phyloP scores from a whole-genome alignment of 2,797 vertebrate genomes.

The Channallabes apus region DNA sequence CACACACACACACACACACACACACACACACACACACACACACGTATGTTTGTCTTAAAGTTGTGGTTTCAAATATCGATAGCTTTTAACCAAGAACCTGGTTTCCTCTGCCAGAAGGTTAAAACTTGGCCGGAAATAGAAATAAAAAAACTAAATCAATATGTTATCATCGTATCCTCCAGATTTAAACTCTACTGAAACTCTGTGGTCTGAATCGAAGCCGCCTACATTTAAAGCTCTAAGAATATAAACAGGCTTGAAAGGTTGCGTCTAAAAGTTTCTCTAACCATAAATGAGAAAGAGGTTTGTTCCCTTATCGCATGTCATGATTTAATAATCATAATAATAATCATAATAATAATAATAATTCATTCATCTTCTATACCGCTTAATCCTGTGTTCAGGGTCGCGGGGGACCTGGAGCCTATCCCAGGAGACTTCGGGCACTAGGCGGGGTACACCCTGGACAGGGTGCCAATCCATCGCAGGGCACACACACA shows the following conservation, averaged over 20 bases:
- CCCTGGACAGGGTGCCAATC: too few relatives aligned
- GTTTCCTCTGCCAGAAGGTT: neutral
- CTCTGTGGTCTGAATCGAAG: neutral
- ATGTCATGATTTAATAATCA: neutral
- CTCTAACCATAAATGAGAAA: neutral
- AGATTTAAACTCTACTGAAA: neutral
- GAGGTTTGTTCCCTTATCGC: neutral
- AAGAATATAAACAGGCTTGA: neutral
- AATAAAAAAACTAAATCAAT: neutral
- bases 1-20: neutral
- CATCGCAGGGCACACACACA: too few relatives aligned
- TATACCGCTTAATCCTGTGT: too few relatives aligned
- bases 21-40: neutral
- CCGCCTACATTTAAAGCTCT: neutral
- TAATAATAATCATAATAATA: neutral
- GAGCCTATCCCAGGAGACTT: too few relatives aligned
- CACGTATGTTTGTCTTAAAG: neutral
- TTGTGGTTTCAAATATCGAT: neutral
- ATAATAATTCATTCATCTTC: neutral
- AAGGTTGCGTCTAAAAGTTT: neutral
- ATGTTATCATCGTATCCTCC: neutral
- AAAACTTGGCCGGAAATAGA: neutral
- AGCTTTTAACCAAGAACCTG: neutral
- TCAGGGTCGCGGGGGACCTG: too few relatives aligned
- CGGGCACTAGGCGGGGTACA: too few relatives aligned